Conservation (phyloP, 2,797 vertebrate genomes). For the Amphiprion clarkii region DNA sequence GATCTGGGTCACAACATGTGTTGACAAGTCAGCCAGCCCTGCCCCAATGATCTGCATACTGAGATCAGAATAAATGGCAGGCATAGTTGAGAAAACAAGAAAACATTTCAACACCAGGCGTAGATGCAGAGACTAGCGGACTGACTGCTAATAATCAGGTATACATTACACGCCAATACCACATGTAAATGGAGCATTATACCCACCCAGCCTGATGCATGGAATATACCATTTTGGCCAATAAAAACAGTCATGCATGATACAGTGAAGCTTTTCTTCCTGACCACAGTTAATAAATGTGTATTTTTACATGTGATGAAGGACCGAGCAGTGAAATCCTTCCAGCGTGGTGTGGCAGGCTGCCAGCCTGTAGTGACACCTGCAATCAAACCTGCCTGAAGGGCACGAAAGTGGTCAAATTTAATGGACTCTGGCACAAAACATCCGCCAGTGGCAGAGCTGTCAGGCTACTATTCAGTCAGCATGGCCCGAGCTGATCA, state of each 20-base stretch:
- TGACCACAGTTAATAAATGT: slow-evolving; percentile 5
- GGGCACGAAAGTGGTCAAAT: background rate
- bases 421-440: background rate
- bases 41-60: background rate
- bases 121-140: background rate
- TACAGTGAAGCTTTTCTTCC: slow-evolving; percentile 8
- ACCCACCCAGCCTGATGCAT: background rate
- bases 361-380: slow-evolving; percentile 10
- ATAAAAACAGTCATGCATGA: slow-evolving; percentile 5
- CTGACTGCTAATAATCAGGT: background rate
- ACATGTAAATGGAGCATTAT: background rate
- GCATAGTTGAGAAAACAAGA: background rate
- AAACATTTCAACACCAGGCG: too few species aligned
- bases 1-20: background rate
- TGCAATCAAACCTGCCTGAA: background rate
- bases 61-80: background rate
- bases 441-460: too few species aligned
- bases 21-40: background rate
- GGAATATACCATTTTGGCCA: background rate
- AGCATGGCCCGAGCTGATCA: background rate
- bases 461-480: background rate
- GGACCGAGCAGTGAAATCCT: slow-evolving; percentile 15
- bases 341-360: background rate
- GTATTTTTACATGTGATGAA: slow-evolving; percentile 16
- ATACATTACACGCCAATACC: background rate